Base-by-base conservation (phyloP, 1,140 invertebrate species). In the Danaus plexippus region DNA sequence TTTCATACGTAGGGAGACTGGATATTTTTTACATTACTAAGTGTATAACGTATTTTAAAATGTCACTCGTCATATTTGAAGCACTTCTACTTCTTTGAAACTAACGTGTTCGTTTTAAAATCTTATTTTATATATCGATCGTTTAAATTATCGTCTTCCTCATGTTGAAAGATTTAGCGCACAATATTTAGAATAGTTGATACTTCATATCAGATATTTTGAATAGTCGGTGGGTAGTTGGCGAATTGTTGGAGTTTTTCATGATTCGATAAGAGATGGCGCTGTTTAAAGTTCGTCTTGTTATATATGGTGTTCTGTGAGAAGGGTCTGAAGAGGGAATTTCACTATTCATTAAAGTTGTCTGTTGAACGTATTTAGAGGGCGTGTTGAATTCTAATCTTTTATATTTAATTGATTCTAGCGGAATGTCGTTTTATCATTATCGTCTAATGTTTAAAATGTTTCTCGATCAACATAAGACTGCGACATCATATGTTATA, bases 121-220 rank as follows among this genome's bases (percentile, higher is more conserved):
- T 67, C 78, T 77, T 71, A 63, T 59, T 61, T 67, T 52, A 71
- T 72, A 64, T 54, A 67, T 66, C 60, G 57, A 44, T 70, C 66
- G 64, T 59, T 63, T 70, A 70, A 77, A 75, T 72, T 75, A 52
- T 77, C 60, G 82, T 85, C 82, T 85, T 85, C 80, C 82, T 71
- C 70, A 59, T 76, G 74, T 69, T 68, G 71, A 71, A 79, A 77
- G 76, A 32, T 32, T 76, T 77, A 67, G 69, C 79, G 82, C 82
- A 83, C 80, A 85, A 82, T 74, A 77, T 63, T 69, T 84, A 85
- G 80, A 67, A 71, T 80, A 83, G 67, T 73, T 67, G 52, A 70
- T 73, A 70, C 66, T 77, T 80, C 82, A 85, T 85, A 85, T 85
- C 80, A 84, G 64, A 76, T 75, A 58, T 74, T 76, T 80, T 71